Conservation (phyloP, 2,113 vertebrate genomes). For the Thamnophis sirtalis region DNA sequence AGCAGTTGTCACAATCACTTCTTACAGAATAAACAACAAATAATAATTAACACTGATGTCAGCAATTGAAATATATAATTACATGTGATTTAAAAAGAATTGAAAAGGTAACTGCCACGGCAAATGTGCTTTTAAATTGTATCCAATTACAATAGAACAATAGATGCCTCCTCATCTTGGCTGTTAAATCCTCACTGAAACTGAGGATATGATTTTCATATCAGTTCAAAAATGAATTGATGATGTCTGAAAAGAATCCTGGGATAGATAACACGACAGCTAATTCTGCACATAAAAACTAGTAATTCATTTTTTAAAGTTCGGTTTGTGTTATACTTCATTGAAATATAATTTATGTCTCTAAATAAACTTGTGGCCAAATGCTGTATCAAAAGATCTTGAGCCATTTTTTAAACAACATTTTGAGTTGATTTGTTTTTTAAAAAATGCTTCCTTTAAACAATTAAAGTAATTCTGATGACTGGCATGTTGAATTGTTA, state of each 20-base stretch:
- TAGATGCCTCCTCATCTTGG: not conserved
- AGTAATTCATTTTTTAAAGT: not conserved
- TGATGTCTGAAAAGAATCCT: not conserved
- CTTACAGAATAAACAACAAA: slow-evolving; percentile 18
- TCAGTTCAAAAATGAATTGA: not conserved
- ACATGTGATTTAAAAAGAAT: not conserved
- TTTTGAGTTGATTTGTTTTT: not conserved
- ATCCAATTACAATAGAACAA: accelerated
- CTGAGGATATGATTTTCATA: not conserved
- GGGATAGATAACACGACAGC: not conserved
- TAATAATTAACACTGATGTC: slow-evolving; percentile 17
- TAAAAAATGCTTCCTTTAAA: not conserved
- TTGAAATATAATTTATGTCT: not conserved
- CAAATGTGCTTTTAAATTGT: not conserved
- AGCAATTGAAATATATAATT: not conserved
- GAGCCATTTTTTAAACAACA: not conserved
- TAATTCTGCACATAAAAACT: not conserved
- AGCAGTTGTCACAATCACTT: slow-evolving; percentile 35
- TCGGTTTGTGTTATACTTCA: not conserved
- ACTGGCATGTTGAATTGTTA: not conserved
- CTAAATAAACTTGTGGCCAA: not conserved
- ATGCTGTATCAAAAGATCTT: not conserved
- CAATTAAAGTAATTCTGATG: not conserved
- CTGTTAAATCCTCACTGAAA: not conserved
- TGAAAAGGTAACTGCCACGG: not conserved